These are phyloP conservation scores for Hesperia comma DNA, from an alignment of 2,888 invertebrate species.

Conservation along the genomic window DNA sequence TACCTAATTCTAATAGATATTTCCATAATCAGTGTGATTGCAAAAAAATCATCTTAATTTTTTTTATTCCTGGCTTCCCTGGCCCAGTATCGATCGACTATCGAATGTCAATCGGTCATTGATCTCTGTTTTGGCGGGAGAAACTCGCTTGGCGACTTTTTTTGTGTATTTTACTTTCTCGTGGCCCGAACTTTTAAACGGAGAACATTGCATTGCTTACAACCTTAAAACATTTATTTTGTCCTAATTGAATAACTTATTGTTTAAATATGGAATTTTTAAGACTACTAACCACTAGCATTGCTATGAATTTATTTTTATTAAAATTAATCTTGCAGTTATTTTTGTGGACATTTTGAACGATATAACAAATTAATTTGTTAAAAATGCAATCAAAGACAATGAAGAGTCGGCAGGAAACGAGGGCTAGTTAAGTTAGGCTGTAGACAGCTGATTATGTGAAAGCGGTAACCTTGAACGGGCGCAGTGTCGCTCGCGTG, in stretches of 20 bases:
- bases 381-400: neutral
- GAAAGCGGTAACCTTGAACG: constrained; percentile 74
- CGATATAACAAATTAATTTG: too few relatives aligned
- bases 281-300: too few relatives aligned
- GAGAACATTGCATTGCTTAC: neutral
- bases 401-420: constrained; percentile 32
- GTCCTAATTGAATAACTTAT: neutral
- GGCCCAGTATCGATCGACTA: constrained; percentile 36
- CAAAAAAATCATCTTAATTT: neutral
- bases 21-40: neutral
- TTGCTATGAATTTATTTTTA: too few relatives aligned
- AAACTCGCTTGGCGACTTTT: constrained; percentile 74
- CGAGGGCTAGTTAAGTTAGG: constrained; percentile 25
- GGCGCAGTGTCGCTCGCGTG: constrained; percentile 57
- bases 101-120: constrained; percentile 80
- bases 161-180: constrained; percentile 83
- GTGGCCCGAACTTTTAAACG: constrained; percentile 47
- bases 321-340: too few relatives aligned
- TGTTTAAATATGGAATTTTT: neutral
- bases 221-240: neutral
- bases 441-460: constrained; percentile 50
- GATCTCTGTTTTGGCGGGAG: constrained; percentile 81
- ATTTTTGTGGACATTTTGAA: too few relatives aligned
- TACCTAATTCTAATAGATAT: too few relatives aligned
- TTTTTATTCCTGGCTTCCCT: neutral